Conservation (phyloP, 1,140 invertebrate species). For the Drosophila athabasca region DNA sequence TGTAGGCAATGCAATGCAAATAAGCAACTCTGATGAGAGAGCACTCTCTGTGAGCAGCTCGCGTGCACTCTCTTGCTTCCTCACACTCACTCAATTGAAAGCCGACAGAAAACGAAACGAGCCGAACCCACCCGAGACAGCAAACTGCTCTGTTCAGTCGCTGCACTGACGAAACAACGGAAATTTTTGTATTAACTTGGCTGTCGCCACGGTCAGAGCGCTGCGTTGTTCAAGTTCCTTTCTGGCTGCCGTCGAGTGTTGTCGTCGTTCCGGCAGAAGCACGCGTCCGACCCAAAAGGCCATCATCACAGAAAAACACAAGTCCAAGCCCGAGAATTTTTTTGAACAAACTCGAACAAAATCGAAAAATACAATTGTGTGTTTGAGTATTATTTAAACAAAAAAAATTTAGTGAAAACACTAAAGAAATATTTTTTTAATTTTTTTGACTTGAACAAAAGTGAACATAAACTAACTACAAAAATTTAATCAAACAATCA, state of each 20-base stretch:
- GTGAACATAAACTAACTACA: conserved; percentile 21
- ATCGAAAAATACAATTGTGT: background rate
- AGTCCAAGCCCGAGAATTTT: conserved; percentile 4
- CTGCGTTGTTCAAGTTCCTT: conserved; percentile 78
- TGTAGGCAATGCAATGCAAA: no score
- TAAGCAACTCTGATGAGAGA: no score
- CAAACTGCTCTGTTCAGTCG: background rate
- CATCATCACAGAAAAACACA: conserved; percentile 25
- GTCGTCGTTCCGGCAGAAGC: conserved; percentile 69
- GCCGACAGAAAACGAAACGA: no score
- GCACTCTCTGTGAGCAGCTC: conserved; percentile 7
- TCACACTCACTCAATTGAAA: conserved; percentile 3
- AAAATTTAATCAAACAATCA: conserved; percentile 36
- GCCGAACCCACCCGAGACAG: no score
- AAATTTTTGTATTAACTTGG: no score
- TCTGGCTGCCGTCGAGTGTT: conserved; percentile 82
- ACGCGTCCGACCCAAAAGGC: conserved; percentile 53
- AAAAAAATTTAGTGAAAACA: conserved; percentile 29
- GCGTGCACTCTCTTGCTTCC: conserved; percentile 3
- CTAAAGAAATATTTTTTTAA: conserved; percentile 19
- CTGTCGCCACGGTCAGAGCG: conserved; percentile 25
- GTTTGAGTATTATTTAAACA: conserved; percentile 5
- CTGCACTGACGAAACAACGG: conserved; percentile 1
- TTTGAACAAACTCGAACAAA: conserved; percentile 7
- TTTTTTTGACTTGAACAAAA: conserved; percentile 18